Percentiles rank a stretch among this genome's conserved stretches.
Conservation (phyloP, 30 jellyfish, hydroid and myxozoan species). For the Cassiopea andromeda region DNA sequence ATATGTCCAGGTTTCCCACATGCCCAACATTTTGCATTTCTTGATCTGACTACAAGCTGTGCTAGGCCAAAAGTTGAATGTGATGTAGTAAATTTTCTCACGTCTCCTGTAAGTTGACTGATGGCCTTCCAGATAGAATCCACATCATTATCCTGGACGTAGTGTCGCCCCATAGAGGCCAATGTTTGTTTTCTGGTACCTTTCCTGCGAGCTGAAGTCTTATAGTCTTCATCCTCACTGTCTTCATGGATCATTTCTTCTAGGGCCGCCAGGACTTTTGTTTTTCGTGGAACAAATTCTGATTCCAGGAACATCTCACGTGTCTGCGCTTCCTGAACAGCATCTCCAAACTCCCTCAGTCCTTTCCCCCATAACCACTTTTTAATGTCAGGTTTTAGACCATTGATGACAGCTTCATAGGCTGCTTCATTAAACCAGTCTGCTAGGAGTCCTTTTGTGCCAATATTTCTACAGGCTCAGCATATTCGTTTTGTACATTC, state of each 20-base stretch:
- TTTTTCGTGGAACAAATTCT: conserved; percentile 10
- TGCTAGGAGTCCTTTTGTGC: conserved; percentile 1
- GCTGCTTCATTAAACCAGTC: conserved; percentile 17
- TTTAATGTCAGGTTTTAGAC: conserved; percentile 16
- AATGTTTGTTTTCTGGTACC: no score
- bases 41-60: no score
- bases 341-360: conserved; percentile 5
- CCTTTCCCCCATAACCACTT: conserved; percentile 7
- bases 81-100: no score
- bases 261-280: conserved; percentile 6
- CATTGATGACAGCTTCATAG: conserved; percentile 19
- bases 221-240: conserved; percentile 4
- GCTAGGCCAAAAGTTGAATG: no score
- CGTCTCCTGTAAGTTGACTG: no score
- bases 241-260: conserved; percentile 10
- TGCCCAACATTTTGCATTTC: no score
- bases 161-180: no score
- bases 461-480: conserved; percentile 20
- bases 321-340: conserved; percentile 19
- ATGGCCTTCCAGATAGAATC: no score
- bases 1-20: no score
- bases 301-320: conserved; percentile 10
- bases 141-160: no score
- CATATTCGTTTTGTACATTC: not conserved
- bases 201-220: no score